phyloP scores from a whole-genome alignment of 2,113 vertebrate species.

The Poeciliopsis occidentalis region DNA sequence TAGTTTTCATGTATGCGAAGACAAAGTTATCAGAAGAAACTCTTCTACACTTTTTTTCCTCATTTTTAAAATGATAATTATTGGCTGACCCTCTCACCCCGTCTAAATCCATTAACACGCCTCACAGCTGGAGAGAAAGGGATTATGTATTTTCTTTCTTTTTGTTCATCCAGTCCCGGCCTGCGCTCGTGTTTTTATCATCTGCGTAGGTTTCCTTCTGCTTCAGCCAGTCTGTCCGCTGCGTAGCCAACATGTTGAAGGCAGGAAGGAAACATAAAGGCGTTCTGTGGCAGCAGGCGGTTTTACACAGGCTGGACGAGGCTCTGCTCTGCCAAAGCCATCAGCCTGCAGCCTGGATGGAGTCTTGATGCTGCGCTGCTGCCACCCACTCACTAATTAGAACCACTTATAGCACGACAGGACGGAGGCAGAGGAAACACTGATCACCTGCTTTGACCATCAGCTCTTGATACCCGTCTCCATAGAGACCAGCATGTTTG shows the following conservation, averaged over 20 bases:
- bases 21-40: no score
- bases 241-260: constrained; percentile 29
- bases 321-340: constrained; percentile 48
- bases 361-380: constrained; percentile 25
- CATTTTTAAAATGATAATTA: no score
- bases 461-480: background rate
- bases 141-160: no score
- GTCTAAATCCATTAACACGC: constrained; percentile 24
- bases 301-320: constrained; percentile 28
- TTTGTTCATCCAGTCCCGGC: constrained; percentile 23
- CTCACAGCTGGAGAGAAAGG: constrained; percentile 20
- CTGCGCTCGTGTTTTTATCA: constrained; percentile 19
- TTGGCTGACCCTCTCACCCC: no score
- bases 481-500: background rate
- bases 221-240: constrained; percentile 29
- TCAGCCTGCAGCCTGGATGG: constrained; percentile 28
- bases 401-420: constrained; percentile 5
- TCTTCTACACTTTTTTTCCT: no score
- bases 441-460: constrained; percentile 29
- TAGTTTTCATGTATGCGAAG: no score
- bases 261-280: constrained; percentile 49
- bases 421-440: constrained; percentile 14
- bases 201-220: constrained; percentile 39
- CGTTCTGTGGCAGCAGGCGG: constrained; percentile 2
- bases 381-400: constrained; percentile 29